Evolutionary conservation across 2,797 vertebrate genomes (phyloP), one percentile per base, ranked within the genome.

Genomic region (Kryptopterus vitreolus): DNA sequence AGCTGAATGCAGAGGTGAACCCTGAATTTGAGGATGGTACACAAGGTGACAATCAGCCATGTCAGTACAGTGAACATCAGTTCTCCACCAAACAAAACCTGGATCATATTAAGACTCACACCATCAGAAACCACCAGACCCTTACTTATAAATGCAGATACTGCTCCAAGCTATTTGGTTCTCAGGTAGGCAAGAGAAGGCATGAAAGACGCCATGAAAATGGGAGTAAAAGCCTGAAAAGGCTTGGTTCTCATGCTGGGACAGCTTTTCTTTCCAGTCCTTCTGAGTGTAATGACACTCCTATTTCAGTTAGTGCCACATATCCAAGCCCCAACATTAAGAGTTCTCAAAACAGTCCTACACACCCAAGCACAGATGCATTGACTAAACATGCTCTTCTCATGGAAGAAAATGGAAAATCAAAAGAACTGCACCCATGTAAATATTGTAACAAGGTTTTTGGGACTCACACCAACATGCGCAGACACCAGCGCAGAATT

Each of bases 361-460:
- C 92, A 15, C 90, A 91, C 76, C 94, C 94, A 79, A 88, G 81
- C 20, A 85, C 92, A 0, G 91, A 91, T 55, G 81, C 91, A 0
- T 87, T 86, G 62, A 92, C 86, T 77, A 94, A 89, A 71, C 90
- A 92, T 66, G 57, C 84, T 2, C 87, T 90, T 7, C 77, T 93
- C 9, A 85, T 92, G 13, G 97, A 97, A 79, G 98, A 98, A 80
- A 97, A 95, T 1, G 95, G 95, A 2, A 97, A 98, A 73, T 93
- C 95, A 13, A 97, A 95, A 85, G 97, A 98, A 73, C 91, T 97
- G 75, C 97, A 99, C 84, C 96, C 96, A 0, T 99, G 98, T 92
- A 97, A 97, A 85, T 98, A 98, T 80, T 99, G 98, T 89, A 98
- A 96, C 70, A 99, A 99, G 89, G 95, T 97, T 33, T 99, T 99